Evolutionary conservation across 1,140 invertebrate genomes (phyloP).

Genomic region (Lordiphosa stackelbergi): DNA sequence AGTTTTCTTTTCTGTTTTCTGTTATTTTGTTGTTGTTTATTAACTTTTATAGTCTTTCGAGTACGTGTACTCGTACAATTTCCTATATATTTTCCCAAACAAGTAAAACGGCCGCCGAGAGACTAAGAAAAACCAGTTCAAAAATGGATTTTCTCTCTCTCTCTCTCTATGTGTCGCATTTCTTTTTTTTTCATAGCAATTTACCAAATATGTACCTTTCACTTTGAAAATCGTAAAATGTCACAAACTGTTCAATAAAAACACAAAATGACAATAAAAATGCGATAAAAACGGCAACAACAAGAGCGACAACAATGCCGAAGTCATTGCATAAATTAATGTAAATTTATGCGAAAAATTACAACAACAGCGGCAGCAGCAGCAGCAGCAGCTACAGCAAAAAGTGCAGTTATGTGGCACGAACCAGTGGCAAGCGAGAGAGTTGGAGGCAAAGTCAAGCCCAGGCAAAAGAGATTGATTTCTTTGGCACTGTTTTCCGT

Average conservation of each 20-base stretch:
- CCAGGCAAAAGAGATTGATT: too few species aligned
- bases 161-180: constrained; percentile 13
- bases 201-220: constrained; percentile 68
- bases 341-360: constrained; percentile 66
- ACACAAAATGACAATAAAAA: constrained; percentile 61
- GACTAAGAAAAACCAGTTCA: constrained; percentile 43
- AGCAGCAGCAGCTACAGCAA: constrained; percentile 23
- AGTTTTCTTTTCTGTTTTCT: too few species aligned
- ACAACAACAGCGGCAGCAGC: constrained; percentile 40
- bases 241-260: constrained; percentile 69
- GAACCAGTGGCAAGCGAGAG: constrained; percentile 9
- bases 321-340: constrained; percentile 63
- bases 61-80: too few species aligned
- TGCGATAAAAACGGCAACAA: constrained; percentile 39
- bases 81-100: too few species aligned
- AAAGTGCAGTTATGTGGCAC: constrained; percentile 28
- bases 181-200: constrained; percentile 47
- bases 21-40: too few species aligned
- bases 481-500: too few species aligned
- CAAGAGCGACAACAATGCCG: constrained; percentile 40
- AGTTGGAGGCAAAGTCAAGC: too few species aligned
- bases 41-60: too few species aligned
- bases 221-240: constrained; percentile 69
- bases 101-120: too few species aligned
- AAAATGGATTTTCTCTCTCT: constrained; percentile 22